Evolutionary conservation across 2,797 vertebrate genomes (phyloP), one percentile per base, ranked within the genome.

Genomic region (Dicrostonyx torquatus): DNA sequence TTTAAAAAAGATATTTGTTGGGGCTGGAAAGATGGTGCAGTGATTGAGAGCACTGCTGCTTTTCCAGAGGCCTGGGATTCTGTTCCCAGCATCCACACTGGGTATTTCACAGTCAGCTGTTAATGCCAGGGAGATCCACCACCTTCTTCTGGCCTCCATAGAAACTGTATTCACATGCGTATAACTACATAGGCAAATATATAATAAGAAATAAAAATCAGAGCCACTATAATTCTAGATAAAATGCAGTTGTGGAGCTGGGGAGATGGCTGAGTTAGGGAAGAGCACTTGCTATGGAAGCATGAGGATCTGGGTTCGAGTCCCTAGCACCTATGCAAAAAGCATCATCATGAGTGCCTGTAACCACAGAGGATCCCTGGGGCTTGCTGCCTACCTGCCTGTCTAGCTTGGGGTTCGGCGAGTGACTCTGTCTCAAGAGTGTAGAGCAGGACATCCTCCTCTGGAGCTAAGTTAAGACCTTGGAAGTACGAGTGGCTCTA

Each of bases 1-100:
- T 89, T 93, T 70, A 29, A 75, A 75, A 64, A 82, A 89, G 50
- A 31, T 17, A 22, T 87, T 83, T 78, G n/a, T 76, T 87, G 80
- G 48, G 64, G 45, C 20, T 50, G 83, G 62, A 50, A 45, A 68
- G 83, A 50, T 17, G 62, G 43, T 22, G 5, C 31, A 68, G 64
- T 26, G 83, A 34, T 85, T 68, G 50, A 48, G 17, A 85, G 45
- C 62, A 10, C 34, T 18, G 24, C 40, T 10, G 12, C 64, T 50
- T n/a, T 85, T 68, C 48, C 10, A 22, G 50, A n/a, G 34, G 18
- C 12, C 77, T 79, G 48, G 77, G 55, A 50, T 79, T 37, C 34
- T 11, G 22, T n/a, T 48, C 31, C 29, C 45, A 77, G 75, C 10
- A 8, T 20, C 31, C 64, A 24, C 3, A 13, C 24, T 50, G 45